phyloP scores from a whole-genome alignment of 1,140 invertebrate species.

The Eulimnadia texana region DNA sequence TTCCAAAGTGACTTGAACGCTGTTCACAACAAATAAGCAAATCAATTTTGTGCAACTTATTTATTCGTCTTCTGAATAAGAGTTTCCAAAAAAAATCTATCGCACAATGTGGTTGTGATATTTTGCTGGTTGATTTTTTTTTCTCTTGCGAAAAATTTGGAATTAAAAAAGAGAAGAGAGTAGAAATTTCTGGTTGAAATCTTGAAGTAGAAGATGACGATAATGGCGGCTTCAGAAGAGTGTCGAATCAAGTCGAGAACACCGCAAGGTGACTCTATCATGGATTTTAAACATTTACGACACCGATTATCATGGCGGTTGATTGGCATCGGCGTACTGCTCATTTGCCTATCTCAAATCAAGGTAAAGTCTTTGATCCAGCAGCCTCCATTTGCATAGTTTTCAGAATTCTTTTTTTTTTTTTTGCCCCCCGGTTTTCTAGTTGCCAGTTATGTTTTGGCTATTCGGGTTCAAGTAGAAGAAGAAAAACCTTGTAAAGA shows the following conservation, averaged over 20 bases:
- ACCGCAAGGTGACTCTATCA: background rate
- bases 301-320: background rate
- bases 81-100: background rate
- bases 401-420: background rate
- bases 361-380: background rate
- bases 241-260: background rate
- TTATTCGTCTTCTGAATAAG: too few relatives aligned
- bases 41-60: background rate
- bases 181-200: background rate
- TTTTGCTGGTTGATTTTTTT: too few relatives aligned
- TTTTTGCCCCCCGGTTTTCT: background rate
- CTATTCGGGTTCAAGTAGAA: background rate
- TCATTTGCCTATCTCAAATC: background rate
- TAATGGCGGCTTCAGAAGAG: background rate
- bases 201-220: background rate
- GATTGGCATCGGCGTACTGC: background rate
- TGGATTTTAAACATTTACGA: background rate
- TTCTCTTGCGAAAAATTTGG: background rate
- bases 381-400: background rate
- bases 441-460: background rate
- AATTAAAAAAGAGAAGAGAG: background rate
- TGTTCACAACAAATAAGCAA: background rate
- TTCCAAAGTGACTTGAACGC: background rate
- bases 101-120: background rate
- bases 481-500: background rate